Evolutionary conservation across 2,113 vertebrate species (phyloP).

Genomic region (Peromyscus polionotus): DNA sequence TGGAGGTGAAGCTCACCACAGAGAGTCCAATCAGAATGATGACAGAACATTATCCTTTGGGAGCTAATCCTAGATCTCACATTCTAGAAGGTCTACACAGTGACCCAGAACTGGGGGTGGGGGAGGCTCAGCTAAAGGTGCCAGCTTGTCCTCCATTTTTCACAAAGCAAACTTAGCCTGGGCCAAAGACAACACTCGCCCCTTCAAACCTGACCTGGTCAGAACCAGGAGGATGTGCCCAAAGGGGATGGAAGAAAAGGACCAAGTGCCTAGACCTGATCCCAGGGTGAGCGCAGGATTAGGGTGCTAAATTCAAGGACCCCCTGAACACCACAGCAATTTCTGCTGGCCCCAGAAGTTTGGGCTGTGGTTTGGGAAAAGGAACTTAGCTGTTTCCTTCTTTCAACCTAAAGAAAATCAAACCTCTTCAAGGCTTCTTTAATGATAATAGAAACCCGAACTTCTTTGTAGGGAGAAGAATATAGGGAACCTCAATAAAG

Average conservation of each 20-base stretch:
- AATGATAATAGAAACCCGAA: background rate
- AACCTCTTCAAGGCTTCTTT: slow-evolving; percentile 52
- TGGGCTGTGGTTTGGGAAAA: background rate
- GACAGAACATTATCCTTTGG: background rate
- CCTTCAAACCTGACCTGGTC: background rate
- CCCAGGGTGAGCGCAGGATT: background rate
- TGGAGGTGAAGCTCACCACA: background rate
- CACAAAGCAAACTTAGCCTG: background rate
- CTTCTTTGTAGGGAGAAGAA: background rate
- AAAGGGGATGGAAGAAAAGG: accelerated
- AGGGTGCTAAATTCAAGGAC: background rate
- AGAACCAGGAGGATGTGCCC: background rate
- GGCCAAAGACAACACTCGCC: background rate
- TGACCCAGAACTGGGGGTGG: background rate
- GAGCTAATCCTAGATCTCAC: background rate
- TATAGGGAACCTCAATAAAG: background rate
- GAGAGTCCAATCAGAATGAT: background rate
- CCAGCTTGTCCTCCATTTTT: background rate
- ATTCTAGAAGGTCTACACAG: background rate
- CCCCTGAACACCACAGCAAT: background rate
- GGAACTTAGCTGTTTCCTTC: background rate
- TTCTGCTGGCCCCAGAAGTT: background rate
- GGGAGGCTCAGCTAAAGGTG: accelerated
- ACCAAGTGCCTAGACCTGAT: too few relatives aligned
- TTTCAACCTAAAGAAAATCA: slow-evolving; percentile 22